Percentiles rank a stretch among this genome's conserved stretches.
Evolutionary conservation across 1,140 invertebrate species (phyloP).

Genomic region (Orchestia grillus): DNA sequence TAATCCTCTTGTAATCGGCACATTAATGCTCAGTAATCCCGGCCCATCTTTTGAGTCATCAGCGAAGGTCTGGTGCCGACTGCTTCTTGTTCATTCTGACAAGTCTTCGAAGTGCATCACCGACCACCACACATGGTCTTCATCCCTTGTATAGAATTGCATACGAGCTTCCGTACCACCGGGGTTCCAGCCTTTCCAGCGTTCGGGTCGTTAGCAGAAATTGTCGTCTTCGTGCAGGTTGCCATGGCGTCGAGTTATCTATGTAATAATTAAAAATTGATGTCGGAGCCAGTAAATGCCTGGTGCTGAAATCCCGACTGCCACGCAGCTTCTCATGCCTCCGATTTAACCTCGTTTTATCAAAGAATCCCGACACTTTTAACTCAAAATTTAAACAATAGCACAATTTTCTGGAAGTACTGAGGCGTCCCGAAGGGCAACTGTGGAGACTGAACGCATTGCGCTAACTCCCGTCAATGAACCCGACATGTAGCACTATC

Average conservation of each 20-base stretch:
- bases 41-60: slow-evolving; percentile 40
- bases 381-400: neutral
- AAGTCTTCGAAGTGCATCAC: neutral
- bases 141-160: neutral
- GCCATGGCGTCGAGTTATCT: neutral
- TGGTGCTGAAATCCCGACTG: neutral
- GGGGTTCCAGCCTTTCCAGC: neutral
- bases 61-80: neutral
- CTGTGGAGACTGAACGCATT: neutral
- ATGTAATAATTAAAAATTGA: neutral
- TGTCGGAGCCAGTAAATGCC: neutral
- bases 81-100: neutral
- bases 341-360: neutral
- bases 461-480: neutral
- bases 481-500: neutral
- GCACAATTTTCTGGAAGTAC: neutral
- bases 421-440: neutral
- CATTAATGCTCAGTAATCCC: slow-evolving; percentile 27
- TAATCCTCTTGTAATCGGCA: slow-evolving; percentile 41
- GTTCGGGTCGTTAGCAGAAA: neutral
- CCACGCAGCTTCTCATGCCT: neutral
- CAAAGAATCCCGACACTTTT: neutral
- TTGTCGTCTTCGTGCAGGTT: neutral
- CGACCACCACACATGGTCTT: neutral
- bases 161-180: neutral